phyloP scores from a whole-genome alignment of 2,797 vertebrate species.

The Poeciliopsis presidionis region DNA sequence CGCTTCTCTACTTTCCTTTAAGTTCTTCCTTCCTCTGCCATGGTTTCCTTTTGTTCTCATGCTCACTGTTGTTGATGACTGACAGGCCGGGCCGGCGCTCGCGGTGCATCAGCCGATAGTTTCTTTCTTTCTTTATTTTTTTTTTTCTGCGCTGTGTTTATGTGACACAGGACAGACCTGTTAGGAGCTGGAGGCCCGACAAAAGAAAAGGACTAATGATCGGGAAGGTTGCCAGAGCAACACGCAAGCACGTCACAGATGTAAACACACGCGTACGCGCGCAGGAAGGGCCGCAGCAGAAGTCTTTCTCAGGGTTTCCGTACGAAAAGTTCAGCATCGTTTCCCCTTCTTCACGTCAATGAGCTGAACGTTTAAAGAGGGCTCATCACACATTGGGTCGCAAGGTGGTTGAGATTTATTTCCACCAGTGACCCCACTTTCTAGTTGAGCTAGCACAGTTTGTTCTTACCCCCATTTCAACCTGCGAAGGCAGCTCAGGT shows the following conservation, averaged over 20 bases:
- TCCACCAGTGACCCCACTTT: conserved; percentile 18
- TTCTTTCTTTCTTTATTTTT: conserved; percentile 16
- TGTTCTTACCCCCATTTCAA: conserved; percentile 23
- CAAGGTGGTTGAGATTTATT: neutral
- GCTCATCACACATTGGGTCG: conserved; percentile 26
- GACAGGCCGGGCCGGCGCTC: conserved; percentile 11
- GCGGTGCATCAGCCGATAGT: conserved; percentile 36
- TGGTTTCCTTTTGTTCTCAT: conserved; percentile 34
- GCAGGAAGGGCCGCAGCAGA: conserved; percentile 47
- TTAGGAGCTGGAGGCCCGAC: conserved; percentile 68
- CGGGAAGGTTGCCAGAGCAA: conserved; percentile 67
- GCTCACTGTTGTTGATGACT: conserved; percentile 19
- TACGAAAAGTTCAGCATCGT: conserved; percentile 27
- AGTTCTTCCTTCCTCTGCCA: conserved; percentile 13
- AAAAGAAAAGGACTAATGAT: conserved; percentile 67
- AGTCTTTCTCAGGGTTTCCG: conserved; percentile 47
- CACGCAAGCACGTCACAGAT: conserved; percentile 66
- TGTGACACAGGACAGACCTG: conserved; percentile 72
- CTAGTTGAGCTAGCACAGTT: conserved; percentile 32
- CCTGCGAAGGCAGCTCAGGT: conserved; percentile 18
- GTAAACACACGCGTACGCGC: conserved; percentile 70
- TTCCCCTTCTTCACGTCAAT: conserved; percentile 26
- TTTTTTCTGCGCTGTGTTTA: conserved; percentile 54
- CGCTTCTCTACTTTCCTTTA: conserved; percentile 21
- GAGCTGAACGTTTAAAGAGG: conserved; percentile 30